These are phyloP conservation scores for Stegodyphus dumicola DNA, from an alignment of 1,140 invertebrate genomes.

Conservation along the genomic window DNA sequence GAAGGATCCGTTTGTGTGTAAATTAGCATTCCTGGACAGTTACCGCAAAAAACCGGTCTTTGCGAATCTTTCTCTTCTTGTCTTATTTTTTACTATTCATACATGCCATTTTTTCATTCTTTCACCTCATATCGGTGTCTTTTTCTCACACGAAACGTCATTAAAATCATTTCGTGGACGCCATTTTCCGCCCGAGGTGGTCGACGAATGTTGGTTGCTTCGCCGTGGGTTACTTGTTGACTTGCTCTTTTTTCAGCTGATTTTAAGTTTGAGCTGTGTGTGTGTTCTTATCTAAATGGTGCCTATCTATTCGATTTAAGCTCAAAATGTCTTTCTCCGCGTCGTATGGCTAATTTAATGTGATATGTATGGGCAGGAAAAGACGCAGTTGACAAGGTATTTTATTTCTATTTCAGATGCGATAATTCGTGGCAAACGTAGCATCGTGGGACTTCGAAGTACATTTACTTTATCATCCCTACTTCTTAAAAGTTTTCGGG, in stretches of 20 bases:
- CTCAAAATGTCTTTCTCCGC: constrained; percentile 33
- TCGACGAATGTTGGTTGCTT: constrained; percentile 42
- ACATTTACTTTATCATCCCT: too few species aligned
- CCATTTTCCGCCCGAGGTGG: constrained; percentile 42
- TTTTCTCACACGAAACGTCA: constrained; percentile 59
- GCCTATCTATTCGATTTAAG: constrained; percentile 27
- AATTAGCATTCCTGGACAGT: constrained; percentile 61
- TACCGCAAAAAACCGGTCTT: constrained; percentile 54
- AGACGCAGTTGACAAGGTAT: not conserved
- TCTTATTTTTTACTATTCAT: constrained; percentile 45
- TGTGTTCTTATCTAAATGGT: constrained; percentile 56
- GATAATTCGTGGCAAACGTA: too few species aligned
- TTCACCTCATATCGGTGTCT: constrained; percentile 50
- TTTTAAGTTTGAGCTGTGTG: constrained; percentile 5
- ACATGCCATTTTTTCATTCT: constrained; percentile 39
- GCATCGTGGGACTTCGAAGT: too few species aligned
- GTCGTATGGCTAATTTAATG: constrained; percentile 33
- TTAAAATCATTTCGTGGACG: constrained; percentile 47
- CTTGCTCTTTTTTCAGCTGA: constrained; percentile 18
- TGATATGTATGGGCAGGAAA: not conserved
- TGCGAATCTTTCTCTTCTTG: constrained; percentile 17
- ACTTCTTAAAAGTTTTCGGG: too few species aligned
- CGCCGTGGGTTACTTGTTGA: constrained; percentile 48
- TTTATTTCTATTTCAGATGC: not conserved
- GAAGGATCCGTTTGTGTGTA: constrained; percentile 58